Evolutionary conservation across 2,888 invertebrate species (phyloP).

Genomic region (Chrysolina americana): DNA sequence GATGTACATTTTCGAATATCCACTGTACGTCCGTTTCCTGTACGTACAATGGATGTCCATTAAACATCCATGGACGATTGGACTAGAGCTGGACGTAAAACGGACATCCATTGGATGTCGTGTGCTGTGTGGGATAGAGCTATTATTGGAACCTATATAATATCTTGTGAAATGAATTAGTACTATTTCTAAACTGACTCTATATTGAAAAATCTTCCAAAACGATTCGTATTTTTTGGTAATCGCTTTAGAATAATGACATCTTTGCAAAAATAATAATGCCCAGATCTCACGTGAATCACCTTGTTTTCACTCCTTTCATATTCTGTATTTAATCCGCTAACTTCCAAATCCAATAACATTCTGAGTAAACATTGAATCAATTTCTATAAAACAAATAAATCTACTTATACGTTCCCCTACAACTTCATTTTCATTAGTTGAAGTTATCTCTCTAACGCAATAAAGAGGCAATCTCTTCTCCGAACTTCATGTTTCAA

Average conservation of each 20-base stretch:
- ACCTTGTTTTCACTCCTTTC: constrained; percentile 22
- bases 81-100: too few species aligned
- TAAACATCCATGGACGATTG: too few species aligned
- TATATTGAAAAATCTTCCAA: too few species aligned
- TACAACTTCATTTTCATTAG: constrained; percentile 49
- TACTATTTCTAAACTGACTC: too few species aligned
- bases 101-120: too few species aligned
- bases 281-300: not conserved
- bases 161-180: too few species aligned
- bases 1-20: too few species aligned
- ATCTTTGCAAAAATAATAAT: not conserved
- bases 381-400: constrained; percentile 52
- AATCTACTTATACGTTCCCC: constrained; percentile 41
- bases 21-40: too few species aligned
- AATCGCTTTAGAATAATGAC: not conserved
- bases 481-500: constrained; percentile 35
- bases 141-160: too few species aligned
- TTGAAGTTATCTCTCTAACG: constrained; percentile 43
- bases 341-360: constrained; percentile 43
- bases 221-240: too few species aligned
- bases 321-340: constrained; percentile 34
- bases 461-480: constrained; percentile 37
- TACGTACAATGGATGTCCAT: too few species aligned
- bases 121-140: too few species aligned
- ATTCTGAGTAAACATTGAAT: constrained; percentile 48